Conservation (phyloP, 2,113 vertebrate genomes). For the Sceloporus undulatus region DNA sequence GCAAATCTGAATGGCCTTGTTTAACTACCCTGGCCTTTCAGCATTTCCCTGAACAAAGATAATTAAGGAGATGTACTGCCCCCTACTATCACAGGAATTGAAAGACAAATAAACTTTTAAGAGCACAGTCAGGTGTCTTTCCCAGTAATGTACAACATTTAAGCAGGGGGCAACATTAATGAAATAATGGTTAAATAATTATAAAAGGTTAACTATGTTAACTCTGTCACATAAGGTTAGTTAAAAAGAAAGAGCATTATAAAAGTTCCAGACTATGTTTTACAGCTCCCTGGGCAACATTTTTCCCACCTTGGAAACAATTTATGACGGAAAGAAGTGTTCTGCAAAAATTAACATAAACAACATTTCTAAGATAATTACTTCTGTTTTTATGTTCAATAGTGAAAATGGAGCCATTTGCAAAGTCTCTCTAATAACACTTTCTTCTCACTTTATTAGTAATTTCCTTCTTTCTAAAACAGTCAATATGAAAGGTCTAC, state of each 20-base stretch:
- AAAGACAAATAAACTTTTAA: constrained; percentile 84
- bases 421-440: not conserved
- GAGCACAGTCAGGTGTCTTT: constrained; percentile 77
- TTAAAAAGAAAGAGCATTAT: constrained; percentile 71
- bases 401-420: constrained; percentile 13
- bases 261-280: constrained; percentile 67
- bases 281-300: constrained; percentile 64
- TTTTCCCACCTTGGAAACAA: constrained; percentile 16
- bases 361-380: constrained; percentile 21
- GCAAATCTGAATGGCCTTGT: constrained; percentile 79
- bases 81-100: constrained; percentile 77
- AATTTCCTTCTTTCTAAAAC: not conserved
- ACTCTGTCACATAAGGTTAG: constrained; percentile 68
- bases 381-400: no score
- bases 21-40: constrained; percentile 80
- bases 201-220: constrained; percentile 77
- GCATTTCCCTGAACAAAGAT: constrained; percentile 81
- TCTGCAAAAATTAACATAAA: constrained; percentile 54
- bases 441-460: constrained; percentile 35
- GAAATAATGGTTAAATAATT: constrained; percentile 82
- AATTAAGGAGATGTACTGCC: constrained; percentile 81
- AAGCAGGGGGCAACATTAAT: constrained; percentile 73
- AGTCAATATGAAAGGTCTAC: constrained; percentile 15
- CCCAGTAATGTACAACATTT: constrained; percentile 63
- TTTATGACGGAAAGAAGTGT: constrained; percentile 50